Evolutionary conservation across 2,888 invertebrate species (phyloP).

Genomic region (Polymixis lichenea): DNA sequence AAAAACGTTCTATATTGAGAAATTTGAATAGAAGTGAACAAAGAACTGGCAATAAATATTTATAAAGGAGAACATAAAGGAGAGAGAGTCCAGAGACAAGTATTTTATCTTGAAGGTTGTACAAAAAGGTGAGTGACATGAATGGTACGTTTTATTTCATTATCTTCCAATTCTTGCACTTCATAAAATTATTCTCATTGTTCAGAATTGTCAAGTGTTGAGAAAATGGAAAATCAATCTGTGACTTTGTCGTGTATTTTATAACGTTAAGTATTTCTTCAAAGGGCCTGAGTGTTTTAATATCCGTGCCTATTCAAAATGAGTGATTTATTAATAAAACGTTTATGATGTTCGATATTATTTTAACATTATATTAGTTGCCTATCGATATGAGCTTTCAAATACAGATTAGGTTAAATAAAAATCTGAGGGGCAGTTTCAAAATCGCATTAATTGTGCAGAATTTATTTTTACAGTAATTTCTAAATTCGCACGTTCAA

Average conservation of each 20-base stretch:
- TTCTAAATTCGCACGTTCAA: not conserved
- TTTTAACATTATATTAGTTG: conserved; percentile 6
- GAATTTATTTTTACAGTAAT: not conserved
- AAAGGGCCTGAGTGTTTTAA: conserved; percentile 33
- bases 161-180: conserved; percentile 51
- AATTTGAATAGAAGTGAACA: conserved; percentile 31
- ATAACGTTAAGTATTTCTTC: conserved; percentile 37
- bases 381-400: not conserved
- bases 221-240: conserved; percentile 54
- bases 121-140: conserved; percentile 57
- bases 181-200: conserved; percentile 48
- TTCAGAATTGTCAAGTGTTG: conserved; percentile 43
- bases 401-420: conserved; percentile 2
- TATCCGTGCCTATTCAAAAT: conserved; percentile 36
- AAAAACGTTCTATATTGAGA: conserved; percentile 20
- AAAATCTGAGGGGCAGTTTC: not conserved
- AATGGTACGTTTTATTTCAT: conserved; percentile 66
- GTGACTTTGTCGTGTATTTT: conserved; percentile 46
- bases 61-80: conserved; percentile 51
- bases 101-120: conserved; percentile 57
- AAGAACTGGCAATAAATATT: conserved; percentile 59
- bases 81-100: conserved; percentile 58
- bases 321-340: conserved; percentile 31
- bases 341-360: conserved; percentile 25
- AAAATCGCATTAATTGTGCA: not conserved